phyloP scores from a whole-genome alignment of 2,797 vertebrate genomes.

The Anniella stebbinsi region DNA sequence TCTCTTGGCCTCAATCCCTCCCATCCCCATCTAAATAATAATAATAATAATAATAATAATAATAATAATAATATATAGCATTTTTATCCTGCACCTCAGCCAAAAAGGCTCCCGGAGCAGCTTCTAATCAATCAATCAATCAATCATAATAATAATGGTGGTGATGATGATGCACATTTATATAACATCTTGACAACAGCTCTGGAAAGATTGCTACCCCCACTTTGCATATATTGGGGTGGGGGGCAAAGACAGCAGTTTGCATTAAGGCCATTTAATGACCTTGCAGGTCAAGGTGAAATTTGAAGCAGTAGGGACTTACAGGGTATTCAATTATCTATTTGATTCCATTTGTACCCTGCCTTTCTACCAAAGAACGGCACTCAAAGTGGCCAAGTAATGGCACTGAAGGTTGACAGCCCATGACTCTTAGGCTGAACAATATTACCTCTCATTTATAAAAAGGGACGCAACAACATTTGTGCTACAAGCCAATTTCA shows the following conservation, averaged over 20 bases:
- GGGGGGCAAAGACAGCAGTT: no score
- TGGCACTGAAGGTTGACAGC: not conserved
- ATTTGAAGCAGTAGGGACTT: not conserved
- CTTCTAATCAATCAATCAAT: no score
- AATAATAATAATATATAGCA: no score
- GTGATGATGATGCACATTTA: not conserved
- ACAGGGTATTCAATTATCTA: not conserved
- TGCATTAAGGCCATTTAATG: not conserved
- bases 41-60: no score
- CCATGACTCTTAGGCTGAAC: not conserved
- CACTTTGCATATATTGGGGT: not conserved
- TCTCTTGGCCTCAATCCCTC: not conserved
- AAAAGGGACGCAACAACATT: not conserved
- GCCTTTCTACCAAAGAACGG: no score
- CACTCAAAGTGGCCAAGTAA: no score
- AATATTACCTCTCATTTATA: not conserved
- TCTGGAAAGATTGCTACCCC: not conserved
- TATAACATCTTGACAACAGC: not conserved
- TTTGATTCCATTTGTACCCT: no score
- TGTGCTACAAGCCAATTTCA: not conserved
- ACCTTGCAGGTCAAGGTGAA: not conserved
- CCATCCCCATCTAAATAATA: not conserved
- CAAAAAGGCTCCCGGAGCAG: no score
- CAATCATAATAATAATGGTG: no score
- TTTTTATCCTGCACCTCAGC: no score